phyloP scores from a whole-genome alignment of 2,888 invertebrate species.

The Dicroscelio sp. region DNA sequence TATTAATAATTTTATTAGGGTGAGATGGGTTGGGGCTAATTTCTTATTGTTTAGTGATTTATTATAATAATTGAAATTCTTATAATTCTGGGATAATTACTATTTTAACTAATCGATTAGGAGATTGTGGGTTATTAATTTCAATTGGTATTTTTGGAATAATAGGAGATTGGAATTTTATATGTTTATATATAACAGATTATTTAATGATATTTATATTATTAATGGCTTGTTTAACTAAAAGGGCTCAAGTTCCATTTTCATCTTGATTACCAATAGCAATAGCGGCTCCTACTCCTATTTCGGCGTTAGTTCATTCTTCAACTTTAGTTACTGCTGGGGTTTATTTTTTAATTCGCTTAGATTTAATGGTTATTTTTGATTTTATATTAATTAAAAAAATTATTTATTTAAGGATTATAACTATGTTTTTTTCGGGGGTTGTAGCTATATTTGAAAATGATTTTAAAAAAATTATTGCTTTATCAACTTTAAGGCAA shows the following conservation, averaged over 20 bases:
- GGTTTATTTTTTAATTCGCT: constrained; percentile 94
- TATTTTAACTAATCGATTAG: constrained; percentile 94
- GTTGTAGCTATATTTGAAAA: constrained; percentile 93
- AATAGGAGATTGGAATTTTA: constrained; percentile 89
- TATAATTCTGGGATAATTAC: constrained; percentile 95
- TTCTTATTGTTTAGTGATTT: constrained; percentile 95
- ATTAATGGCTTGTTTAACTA: constrained; percentile 94
- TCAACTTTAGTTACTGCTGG: constrained; percentile 96
- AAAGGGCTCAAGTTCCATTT: constrained; percentile 96
- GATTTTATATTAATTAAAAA: constrained; percentile 13
- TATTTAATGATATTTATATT: constrained; percentile 89
- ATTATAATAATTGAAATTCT: constrained; percentile 94
- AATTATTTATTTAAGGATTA: constrained; percentile 87
- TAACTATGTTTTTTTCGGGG: constrained; percentile 93
- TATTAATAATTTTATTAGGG: constrained; percentile 94
- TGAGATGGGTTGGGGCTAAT: constrained; percentile 95
- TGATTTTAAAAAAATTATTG: constrained; percentile 96
- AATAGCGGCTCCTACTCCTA: constrained; percentile 95
- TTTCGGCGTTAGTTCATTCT: constrained; percentile 95
- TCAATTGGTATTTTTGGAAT: constrained; percentile 69
- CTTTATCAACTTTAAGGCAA: constrained; percentile 95
- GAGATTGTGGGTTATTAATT: constrained; percentile 82
- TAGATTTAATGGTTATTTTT: constrained; percentile 11
- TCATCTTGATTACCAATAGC: constrained; percentile 95
- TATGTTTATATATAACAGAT: constrained; percentile 91